Percentiles rank a stretch among this genome's conserved stretches.
These are phyloP conservation scores for Hyaena hyaena DNA, from an alignment of 2,113 vertebrate genomes.

Conservation along the genomic window DNA sequence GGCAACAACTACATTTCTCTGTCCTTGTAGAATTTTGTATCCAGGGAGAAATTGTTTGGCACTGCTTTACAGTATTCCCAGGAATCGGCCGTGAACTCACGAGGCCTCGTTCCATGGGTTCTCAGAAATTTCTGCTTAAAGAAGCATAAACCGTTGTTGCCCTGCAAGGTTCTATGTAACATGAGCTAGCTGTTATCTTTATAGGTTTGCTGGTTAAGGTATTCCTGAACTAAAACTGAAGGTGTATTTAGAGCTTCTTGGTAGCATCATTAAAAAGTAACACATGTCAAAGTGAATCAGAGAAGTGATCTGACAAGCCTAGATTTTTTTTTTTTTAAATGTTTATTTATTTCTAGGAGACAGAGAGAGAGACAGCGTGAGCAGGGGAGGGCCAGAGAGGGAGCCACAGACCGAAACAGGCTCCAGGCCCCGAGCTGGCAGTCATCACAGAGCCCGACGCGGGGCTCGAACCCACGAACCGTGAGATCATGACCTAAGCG, in stretches of 20 bases:
- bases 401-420: too few relatives aligned
- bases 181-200: conserved; percentile 66
- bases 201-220: conserved; percentile 46
- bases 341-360: neutral
- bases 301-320: neutral
- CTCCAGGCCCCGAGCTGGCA: too few relatives aligned
- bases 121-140: conserved; percentile 65
- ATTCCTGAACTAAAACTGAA: conserved; percentile 55
- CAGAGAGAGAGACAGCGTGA: too few relatives aligned
- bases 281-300: conserved; percentile 17
- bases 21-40: neutral
- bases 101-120: conserved; percentile 42
- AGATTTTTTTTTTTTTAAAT: neutral
- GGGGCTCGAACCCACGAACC: too few relatives aligned
- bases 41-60: neutral
- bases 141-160: conserved; percentile 74
- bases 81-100: neutral
- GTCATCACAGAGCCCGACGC: too few relatives aligned
- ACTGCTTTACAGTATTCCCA: neutral
- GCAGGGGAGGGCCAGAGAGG: too few relatives aligned
- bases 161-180: conserved; percentile 34
- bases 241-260: conserved; percentile 34
- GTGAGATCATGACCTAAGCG: too few relatives aligned
- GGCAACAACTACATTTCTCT: neutral
- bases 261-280: neutral